Percentiles rank a stretch among this genome's conserved stretches.
Evolutionary conservation across 2,797 vertebrate species (phyloP).

Genomic region (Sternotherus odoratus): DNA sequence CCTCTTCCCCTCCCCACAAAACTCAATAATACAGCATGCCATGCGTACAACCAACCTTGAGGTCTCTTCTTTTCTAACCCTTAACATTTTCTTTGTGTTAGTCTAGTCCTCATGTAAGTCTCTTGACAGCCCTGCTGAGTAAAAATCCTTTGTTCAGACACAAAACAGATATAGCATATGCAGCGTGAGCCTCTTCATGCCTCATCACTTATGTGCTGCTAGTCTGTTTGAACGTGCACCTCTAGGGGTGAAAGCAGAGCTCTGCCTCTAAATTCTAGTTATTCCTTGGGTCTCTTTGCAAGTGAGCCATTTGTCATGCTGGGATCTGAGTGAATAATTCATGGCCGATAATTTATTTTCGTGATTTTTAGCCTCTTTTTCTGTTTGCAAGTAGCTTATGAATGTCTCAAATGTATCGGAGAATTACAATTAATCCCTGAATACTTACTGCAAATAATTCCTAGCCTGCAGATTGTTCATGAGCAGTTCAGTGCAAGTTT

Average conservation of each 20-base stretch:
- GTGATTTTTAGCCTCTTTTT: slow-evolving; percentile 73
- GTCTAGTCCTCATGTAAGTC: not conserved
- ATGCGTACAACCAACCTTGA: not conserved
- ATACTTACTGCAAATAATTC: slow-evolving; percentile 58
- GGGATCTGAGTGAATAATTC: slow-evolving; percentile 72
- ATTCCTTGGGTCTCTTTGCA: slow-evolving; percentile 60
- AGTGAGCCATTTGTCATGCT: slow-evolving; percentile 63
- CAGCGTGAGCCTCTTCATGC: slow-evolving; percentile 49
- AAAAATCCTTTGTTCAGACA: slow-evolving; percentile 62
- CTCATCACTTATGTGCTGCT: slow-evolving; percentile 59
- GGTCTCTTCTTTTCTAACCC: not conserved
- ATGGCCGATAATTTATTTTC: slow-evolving; percentile 69
- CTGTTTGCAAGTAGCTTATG: slow-evolving; percentile 70
- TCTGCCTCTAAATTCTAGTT: slow-evolving; percentile 67
- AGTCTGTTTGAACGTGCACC: slow-evolving; percentile 59
- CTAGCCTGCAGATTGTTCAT: slow-evolving; percentile 48
- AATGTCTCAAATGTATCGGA: slow-evolving; percentile 55
- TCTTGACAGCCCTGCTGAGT: slow-evolving; percentile 56
- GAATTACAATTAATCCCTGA: slow-evolving; percentile 72
- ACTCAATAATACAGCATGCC: not conserved
- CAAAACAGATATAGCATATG: slow-evolving; percentile 13
- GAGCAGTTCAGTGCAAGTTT: slow-evolving; percentile 33
- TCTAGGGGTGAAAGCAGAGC: slow-evolving; percentile 54
- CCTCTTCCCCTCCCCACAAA: not conserved
- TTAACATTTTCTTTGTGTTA: not conserved